Base-by-base conservation (phyloP, 2,797 vertebrate genomes). In the Falco berigora region DNA sequence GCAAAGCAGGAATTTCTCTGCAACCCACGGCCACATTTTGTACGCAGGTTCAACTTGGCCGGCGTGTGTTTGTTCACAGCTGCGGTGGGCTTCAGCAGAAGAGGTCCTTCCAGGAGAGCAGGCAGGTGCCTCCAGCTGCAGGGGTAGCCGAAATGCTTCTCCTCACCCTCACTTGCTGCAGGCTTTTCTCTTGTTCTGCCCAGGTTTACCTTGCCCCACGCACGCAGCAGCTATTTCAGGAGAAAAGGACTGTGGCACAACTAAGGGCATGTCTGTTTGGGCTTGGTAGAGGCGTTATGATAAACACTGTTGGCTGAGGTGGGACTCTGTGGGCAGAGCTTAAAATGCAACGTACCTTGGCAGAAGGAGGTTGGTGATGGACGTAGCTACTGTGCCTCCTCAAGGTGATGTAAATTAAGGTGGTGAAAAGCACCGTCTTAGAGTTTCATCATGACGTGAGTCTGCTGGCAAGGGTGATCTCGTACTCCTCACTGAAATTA, bases 171-270 rank as follows among this genome's bases (percentile, higher is more conserved):
- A 23, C 6, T n/a, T 75, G 30, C 62, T 34, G 9, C 17, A 16
- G 40, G 23, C 5, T 75, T 87, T 79, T 40, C 71, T 40, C 42
- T 36, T 47, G 12, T 23, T 58, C 42, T 56, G 25, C 61, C 44
- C 44, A 14, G 34, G 4, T 47, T 63, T 72, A 17, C 50, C 38
- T 52, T 20, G 8, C 16, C 25, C 4, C 0, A 1, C 4, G 1
- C 24, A 11, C 3, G 5, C 28, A n/a, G 69, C 58, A 44, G 27
- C 52, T 42, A 19, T 34, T 64, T 82, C 42, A 27, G 28, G 46
- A 50, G 46, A 15, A 10, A 25, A 22, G 12, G 24, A 21, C 11
- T 40, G 8, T 59, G 62, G 68, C 69, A 56, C 42, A 67, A 9
- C 25, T 22, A 8, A 52, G 64, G 47, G 10, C 52, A 14, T 5